A percentile compares a stretch with the other conserved stretches of the same genome.
These are phyloP conservation scores for Chironomus tentans DNA, from an alignment of 2,888 invertebrate species.

Conservation along the genomic window DNA sequence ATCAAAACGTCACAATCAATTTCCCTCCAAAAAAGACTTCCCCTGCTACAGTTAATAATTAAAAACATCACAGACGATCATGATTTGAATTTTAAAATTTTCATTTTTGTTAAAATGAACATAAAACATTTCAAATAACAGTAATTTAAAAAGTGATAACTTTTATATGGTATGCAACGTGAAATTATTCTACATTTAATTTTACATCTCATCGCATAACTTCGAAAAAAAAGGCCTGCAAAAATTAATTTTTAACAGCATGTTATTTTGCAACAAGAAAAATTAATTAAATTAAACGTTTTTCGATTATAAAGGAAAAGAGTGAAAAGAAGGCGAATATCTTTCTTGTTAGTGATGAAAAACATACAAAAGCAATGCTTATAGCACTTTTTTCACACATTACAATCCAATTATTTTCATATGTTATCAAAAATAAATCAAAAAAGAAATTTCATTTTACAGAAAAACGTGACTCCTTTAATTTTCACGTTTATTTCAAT, in stretches of 20 bases:
- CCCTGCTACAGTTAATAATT: too few relatives aligned
- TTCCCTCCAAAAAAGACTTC: too few relatives aligned
- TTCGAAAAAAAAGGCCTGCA: not conserved
- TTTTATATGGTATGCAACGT: too few relatives aligned
- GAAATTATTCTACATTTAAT: too few relatives aligned
- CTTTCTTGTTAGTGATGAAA: not conserved
- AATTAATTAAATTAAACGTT: constrained; percentile 17
- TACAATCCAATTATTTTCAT: constrained; percentile 24
- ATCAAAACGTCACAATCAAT: too few relatives aligned
- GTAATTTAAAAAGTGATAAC: too few relatives aligned
- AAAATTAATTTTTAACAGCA: not conserved
- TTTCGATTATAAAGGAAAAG: not conserved
- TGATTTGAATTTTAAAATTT: too few relatives aligned
- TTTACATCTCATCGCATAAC: too few relatives aligned
- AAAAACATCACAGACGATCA: too few relatives aligned
- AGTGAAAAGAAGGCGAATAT: not conserved
- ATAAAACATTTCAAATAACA: too few relatives aligned
- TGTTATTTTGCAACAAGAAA: not conserved
- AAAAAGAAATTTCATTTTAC: constrained; percentile 1
- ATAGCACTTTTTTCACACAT: constrained; percentile 15
- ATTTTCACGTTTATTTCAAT: constrained; percentile 6
- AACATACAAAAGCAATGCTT: not conserved
- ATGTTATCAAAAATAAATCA: constrained; percentile 27
- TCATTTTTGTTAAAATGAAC: too few relatives aligned
- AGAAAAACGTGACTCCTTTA: constrained; percentile 25